Evolutionary conservation across 2,888 invertebrate species (phyloP).

Genomic region (Heliconius aoede): DNA sequence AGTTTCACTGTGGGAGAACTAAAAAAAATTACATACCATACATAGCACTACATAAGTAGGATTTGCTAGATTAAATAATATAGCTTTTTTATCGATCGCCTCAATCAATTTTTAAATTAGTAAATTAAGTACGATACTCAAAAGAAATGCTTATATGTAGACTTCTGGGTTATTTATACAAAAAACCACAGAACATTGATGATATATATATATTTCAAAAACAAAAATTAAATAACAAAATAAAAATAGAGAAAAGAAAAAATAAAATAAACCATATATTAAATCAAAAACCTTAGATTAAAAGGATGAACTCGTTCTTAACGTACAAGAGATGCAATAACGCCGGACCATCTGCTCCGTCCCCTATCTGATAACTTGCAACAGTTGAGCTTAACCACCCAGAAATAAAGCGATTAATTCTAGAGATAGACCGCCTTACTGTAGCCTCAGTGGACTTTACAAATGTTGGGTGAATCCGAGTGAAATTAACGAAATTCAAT

Average conservation of each 20-base stretch:
- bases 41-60: too few species aligned
- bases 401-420: slow-evolving; percentile 40
- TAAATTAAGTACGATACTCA: too few species aligned
- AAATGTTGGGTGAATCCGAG: neutral
- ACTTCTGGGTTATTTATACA: too few species aligned
- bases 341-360: slow-evolving; percentile 72
- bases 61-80: too few species aligned
- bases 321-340: slow-evolving; percentile 71
- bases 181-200: too few species aligned
- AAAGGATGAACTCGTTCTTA: slow-evolving; percentile 64
- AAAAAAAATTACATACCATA: too few species aligned
- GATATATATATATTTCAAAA: too few species aligned
- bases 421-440: slow-evolving; percentile 44
- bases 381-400: slow-evolving; percentile 42
- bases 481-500: neutral
- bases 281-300: slow-evolving; percentile 53
- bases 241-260: neutral
- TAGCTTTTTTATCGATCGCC: too few species aligned
- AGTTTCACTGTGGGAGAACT: too few species aligned
- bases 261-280: neutral
- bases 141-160: too few species aligned
- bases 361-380: slow-evolving; percentile 57
- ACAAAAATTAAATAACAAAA: too few species aligned
- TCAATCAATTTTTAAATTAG: too few species aligned
- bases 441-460: neutral